Percentiles rank a stretch among this genome's conserved stretches.
These are phyloP conservation scores for Neoarius graeffei DNA, from an alignment of 2,113 vertebrate genomes.

Conservation along the genomic window DNA sequence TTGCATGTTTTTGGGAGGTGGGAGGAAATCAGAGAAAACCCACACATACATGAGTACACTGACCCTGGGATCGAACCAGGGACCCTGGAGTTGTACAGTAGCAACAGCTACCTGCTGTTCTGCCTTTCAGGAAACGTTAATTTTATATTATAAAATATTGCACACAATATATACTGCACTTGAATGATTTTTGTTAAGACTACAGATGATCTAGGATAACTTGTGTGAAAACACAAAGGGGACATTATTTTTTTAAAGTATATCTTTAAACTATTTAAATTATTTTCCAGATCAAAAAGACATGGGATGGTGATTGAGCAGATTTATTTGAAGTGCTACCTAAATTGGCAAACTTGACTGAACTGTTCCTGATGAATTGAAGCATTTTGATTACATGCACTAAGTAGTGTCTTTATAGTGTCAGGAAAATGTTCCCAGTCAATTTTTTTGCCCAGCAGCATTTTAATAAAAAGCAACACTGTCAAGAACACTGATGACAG, in stretches of 20 bases:
- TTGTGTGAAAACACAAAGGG: neutral
- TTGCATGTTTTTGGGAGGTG: neutral
- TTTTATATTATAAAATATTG: neutral
- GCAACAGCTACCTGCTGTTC: neutral
- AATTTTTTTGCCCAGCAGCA: neutral
- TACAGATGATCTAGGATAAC: neutral
- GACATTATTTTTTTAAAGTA: neutral
- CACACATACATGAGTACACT: neutral
- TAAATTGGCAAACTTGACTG: neutral
- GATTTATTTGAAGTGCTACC: conserved; percentile 5
- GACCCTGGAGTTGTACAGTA: neutral
- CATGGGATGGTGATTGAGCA: neutral
- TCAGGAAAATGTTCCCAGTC: neutral
- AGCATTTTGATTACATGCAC: neutral
- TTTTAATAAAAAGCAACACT: neutral
- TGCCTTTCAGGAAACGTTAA: neutral
- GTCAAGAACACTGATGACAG: neutral
- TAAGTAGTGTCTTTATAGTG: neutral
- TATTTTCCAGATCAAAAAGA: neutral
- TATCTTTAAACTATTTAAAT: neutral
- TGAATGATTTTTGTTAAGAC: neutral
- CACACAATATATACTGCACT: neutral
- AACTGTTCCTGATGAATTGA: neutral
- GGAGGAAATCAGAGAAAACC: neutral
- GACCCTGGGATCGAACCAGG: neutral